Evolutionary conservation across 2,888 invertebrate genomes (phyloP).

Genomic region (Emmelina monodactyla): DNA sequence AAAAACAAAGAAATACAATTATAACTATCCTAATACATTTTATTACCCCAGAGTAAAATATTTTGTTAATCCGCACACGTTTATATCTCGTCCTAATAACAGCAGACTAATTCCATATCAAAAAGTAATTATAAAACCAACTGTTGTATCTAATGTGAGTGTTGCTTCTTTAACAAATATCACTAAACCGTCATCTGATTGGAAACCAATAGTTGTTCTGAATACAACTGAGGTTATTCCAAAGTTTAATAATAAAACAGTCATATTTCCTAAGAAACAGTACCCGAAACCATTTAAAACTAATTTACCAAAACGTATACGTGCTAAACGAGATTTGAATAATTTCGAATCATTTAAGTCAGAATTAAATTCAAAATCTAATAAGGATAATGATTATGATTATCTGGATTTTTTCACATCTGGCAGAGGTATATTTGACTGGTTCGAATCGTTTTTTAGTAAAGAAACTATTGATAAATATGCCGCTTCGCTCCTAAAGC

Average conservation of each 20-base stretch:
- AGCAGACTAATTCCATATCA: slow-evolving; percentile 35
- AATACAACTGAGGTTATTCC: slow-evolving; percentile 22
- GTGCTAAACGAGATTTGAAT: slow-evolving; percentile 12
- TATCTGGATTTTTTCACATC: not conserved
- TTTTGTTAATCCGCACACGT: slow-evolving; percentile 40
- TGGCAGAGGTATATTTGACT: slow-evolving; percentile 24
- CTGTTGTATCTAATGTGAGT: slow-evolving; percentile 20
- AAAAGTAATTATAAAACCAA: slow-evolving; percentile 22
- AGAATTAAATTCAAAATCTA: not conserved
- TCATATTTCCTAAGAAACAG: not conserved
- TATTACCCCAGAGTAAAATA: slow-evolving; percentile 54
- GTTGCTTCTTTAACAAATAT: slow-evolving; percentile 17
- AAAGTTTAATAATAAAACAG: slow-evolving; percentile 9
- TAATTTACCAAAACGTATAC: slow-evolving; percentile 14
- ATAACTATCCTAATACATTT: slow-evolving; percentile 48
- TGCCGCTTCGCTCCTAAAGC: slow-evolving; percentile 15
- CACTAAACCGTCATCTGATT: slow-evolving; percentile 28
- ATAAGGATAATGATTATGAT: not conserved
- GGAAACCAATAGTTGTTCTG: slow-evolving; percentile 41
- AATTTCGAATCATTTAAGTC: too few species aligned
- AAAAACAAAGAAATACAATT: slow-evolving; percentile 56
- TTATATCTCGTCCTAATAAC: slow-evolving; percentile 30
- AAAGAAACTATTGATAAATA: slow-evolving; percentile 24
- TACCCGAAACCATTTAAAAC: not conserved
- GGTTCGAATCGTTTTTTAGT: slow-evolving; percentile 26